These are phyloP conservation scores for Prenolepis imparis DNA, from an alignment of 2,888 invertebrate species.

Conservation along the genomic window DNA sequence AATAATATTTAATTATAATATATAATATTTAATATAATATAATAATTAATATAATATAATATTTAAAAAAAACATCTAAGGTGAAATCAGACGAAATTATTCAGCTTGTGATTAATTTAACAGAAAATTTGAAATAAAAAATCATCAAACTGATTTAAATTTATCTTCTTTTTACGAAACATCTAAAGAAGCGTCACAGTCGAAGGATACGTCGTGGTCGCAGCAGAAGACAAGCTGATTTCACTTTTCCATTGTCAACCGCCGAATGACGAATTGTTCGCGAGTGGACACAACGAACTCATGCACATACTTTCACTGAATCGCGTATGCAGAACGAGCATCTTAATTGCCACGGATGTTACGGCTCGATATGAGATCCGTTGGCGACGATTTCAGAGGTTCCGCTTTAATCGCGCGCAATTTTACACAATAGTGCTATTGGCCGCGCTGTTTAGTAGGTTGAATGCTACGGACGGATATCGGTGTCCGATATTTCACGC, in stretches of 20 bases:
- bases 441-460: conserved; percentile 36
- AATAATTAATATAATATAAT: too few relatives aligned
- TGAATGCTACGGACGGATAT: conserved; percentile 21
- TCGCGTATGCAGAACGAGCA: conserved; percentile 57
- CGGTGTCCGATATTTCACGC: conserved; percentile 36
- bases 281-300: conserved; percentile 56
- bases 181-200: neutral
- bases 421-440: conserved; percentile 25
- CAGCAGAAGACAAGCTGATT: conserved; percentile 66
- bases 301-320: conserved; percentile 75
- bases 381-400: conserved; percentile 26
- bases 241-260: conserved; percentile 80
- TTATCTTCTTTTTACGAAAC: conserved; percentile 4
- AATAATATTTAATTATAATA: neutral
- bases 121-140: neutral
- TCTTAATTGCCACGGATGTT: conserved; percentile 60
- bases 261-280: conserved; percentile 56
- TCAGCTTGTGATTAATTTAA: neutral
- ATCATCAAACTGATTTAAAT: neutral
- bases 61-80: neutral
- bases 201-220: conserved; percentile 39
- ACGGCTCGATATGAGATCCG: neutral
- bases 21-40: too few relatives aligned
- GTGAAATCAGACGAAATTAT: neutral
- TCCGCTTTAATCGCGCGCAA: conserved; percentile 48